Evolutionary conservation across 2,797 vertebrate genomes (phyloP).

Genomic region (Diplodus sargus): DNA sequence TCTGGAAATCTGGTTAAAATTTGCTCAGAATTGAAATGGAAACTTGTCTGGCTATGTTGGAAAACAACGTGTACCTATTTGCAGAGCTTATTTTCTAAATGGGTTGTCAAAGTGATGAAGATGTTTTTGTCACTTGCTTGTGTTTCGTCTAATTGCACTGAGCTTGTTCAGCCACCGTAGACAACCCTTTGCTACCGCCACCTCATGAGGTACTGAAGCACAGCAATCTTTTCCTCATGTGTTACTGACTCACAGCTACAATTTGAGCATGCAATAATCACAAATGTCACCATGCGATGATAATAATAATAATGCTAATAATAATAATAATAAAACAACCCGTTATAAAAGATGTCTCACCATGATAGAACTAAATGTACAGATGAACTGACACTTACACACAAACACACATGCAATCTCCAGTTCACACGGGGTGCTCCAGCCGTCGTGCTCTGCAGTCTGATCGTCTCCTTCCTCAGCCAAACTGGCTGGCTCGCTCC

Average conservation of each 20-base stretch:
- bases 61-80: background rate
- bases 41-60: no score
- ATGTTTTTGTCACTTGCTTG: background rate
- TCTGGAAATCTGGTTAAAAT: background rate
- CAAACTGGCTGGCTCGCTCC: conserved; percentile 74
- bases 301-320: background rate
- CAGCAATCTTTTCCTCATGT: background rate
- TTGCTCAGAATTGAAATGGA: background rate
- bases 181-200: background rate
- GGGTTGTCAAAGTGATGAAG: background rate
- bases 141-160: background rate
- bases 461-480: conserved; percentile 69
- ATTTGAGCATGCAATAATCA: background rate
- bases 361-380: conserved; percentile 9
- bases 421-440: conserved; percentile 51
- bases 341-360: background rate
- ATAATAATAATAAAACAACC: no score
- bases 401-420: conserved; percentile 32
- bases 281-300: conserved; percentile 10
- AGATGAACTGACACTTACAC: conserved; percentile 15
- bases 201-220: background rate
- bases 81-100: background rate
- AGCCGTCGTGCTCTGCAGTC: conserved; percentile 69
- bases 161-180: background rate
- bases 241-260: background rate